Evolutionary conservation across 2,888 invertebrate species (phyloP).

Genomic region (Heteropelma amictum): DNA sequence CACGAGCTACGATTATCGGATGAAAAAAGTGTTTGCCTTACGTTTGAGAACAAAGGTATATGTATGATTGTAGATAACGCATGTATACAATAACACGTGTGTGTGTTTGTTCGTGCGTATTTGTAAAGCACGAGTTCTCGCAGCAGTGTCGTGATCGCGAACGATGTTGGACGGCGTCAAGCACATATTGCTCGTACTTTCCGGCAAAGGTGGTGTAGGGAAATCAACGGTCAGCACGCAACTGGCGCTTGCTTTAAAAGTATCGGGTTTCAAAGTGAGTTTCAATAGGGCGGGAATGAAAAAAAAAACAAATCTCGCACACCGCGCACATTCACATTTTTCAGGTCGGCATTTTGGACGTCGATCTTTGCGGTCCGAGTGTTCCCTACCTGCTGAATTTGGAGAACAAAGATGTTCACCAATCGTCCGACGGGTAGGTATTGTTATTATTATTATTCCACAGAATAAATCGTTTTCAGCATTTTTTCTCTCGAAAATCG

Average conservation of each 20-base stretch:
- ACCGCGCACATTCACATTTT: conserved; percentile 59
- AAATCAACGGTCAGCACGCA: conserved; percentile 98
- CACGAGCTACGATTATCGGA: no score
- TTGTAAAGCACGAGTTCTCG: neutral
- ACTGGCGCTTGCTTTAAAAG: conserved; percentile 90
- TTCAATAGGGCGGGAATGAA: neutral
- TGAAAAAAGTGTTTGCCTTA: no score
- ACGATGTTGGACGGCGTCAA: conserved; percentile 89
- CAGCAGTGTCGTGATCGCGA: conserved; percentile 32
- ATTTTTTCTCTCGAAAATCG: neutral
- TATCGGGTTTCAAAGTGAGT: conserved; percentile 88
- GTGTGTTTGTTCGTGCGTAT: neutral
- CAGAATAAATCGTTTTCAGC: conserved; percentile 51
- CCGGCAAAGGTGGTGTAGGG: conserved; percentile 99
- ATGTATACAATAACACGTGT: neutral
- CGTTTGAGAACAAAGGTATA: no score
- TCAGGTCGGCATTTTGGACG: conserved; percentile 94
- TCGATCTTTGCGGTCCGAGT: conserved; percentile 97
- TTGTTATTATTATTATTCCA: no score
- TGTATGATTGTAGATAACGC: no score
- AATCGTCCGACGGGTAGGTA: conserved; percentile 93
- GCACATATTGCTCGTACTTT: conserved; percentile 93
- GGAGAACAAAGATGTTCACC: conserved; percentile 91
- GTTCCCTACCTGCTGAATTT: conserved; percentile 92
- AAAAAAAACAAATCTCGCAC: neutral